Conservation (phyloP, 1,140 invertebrate genomes). For the Neuroterus valhalla region DNA sequence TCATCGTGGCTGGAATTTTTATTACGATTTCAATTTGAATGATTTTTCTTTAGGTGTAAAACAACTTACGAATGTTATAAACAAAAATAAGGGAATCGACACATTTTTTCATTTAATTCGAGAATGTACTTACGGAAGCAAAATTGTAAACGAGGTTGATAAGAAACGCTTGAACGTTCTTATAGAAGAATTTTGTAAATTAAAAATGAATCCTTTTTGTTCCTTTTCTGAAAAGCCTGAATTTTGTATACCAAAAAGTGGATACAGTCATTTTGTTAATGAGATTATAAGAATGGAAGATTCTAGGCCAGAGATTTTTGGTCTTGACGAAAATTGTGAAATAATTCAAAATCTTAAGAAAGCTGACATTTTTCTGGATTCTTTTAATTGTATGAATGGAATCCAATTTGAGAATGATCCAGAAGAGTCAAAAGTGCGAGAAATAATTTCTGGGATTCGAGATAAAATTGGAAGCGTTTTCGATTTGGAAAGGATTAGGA, state of each 20-base stretch:
- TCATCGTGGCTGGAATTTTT: conserved; percentile 82
- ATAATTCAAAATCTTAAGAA: conserved; percentile 77
- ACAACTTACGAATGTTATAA: conserved; percentile 77
- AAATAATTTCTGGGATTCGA: conserved; percentile 74
- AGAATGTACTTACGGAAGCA: conserved; percentile 85
- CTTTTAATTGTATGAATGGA: conserved; percentile 70
- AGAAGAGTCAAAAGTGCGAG: conserved; percentile 36
- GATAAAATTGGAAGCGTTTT: conserved; percentile 73
- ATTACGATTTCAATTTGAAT: conserved; percentile 82
- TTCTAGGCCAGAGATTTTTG: conserved; percentile 78
- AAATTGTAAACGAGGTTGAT: conserved; percentile 82
- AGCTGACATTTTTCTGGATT: conserved; percentile 73
- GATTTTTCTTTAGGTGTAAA: conserved; percentile 81
- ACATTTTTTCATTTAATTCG: conserved; percentile 79
- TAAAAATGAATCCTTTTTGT: conserved; percentile 57
- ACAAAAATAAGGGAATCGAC: conserved; percentile 71
- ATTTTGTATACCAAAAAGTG: conserved; percentile 79
- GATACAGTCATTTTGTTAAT: conserved; percentile 81
- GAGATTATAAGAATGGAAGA: conserved; percentile 77
- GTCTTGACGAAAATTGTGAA: conserved; percentile 79
- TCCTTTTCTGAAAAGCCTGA: conserved; percentile 68
- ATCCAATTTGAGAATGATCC: conserved; percentile 25
- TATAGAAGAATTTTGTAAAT: conserved; percentile 78
- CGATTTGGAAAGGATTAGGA: conserved; percentile 71
- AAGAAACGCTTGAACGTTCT: conserved; percentile 77